Evolutionary conservation across 2,113 vertebrate genomes (phyloP), one percentile per base, ranked within the genome.

Genomic region (Corythornis vintsioides): DNA sequence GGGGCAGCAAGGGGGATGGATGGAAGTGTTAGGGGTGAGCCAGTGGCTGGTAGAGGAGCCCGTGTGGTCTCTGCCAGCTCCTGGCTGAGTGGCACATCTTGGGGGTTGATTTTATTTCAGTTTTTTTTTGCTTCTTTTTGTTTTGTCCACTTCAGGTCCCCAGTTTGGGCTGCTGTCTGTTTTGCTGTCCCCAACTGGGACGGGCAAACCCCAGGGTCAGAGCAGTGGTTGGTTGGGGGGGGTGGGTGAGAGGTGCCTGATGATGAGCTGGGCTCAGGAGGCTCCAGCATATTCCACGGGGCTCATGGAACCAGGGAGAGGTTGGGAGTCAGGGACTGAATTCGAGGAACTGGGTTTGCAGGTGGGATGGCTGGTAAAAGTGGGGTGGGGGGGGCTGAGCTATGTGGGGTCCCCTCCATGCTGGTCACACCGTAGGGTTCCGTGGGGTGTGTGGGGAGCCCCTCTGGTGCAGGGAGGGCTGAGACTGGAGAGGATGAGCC

Each of bases 181-280:
- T 35, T 26, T 29, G 45, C 52, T 12, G 21, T 21, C 29, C 2
- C 2, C 38, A 45, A 14, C 43, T 15, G 43, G 50, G 24, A 52
- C 24, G 43, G 64, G 5, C n/a, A 3, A 22, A 56, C 43, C 1
- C 33, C 33, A 0, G 1, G 2, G 3, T 18, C 24, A 10, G 50
- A 9, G n/a, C 18, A 1, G 3, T 43, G 22, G 9, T 50, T 3
- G 11, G 50, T 26, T 9, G 73, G 57, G 59, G 38, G 64, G 47
- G 59, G 24, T 14, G 3, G 2, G 33, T 0, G 35, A 15, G 56
- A 52, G 77, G 72, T 21, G 8, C 21, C 4, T 13, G 0, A 1
- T 0, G 31, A 15, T 0, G n/a, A n/a, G n/a, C n/a, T n/a, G n/a
- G n/a, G n/a, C n/a, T n/a, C n/a, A 2, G 25, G 55, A 40, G 80